Evolutionary conservation across 1,140 invertebrate genomes (phyloP).

Genomic region (Tachypleus tridentatus): DNA sequence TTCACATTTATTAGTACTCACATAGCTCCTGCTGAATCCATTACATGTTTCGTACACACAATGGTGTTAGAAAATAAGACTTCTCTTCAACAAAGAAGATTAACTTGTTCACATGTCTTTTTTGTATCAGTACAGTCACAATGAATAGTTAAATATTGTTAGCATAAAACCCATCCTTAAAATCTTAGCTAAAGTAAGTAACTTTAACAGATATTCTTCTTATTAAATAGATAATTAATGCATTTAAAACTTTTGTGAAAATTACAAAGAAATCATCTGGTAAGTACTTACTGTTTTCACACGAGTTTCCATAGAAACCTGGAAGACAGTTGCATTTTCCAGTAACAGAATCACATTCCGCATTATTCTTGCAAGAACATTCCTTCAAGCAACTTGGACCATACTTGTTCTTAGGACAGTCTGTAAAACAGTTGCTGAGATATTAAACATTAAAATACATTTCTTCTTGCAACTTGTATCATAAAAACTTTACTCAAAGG

Average conservation of each 20-base stretch:
- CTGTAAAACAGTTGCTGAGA: neutral
- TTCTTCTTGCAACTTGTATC: neutral
- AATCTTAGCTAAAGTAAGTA: constrained; percentile 49
- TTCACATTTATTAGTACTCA: too few relatives aligned
- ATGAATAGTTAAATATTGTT: too few relatives aligned
- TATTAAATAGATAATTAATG: neutral
- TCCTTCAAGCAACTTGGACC: constrained; percentile 65
- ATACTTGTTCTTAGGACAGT: constrained; percentile 60
- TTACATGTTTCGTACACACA: too few relatives aligned
- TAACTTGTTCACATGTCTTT: too few relatives aligned
- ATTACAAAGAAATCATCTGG: constrained; percentile 22
- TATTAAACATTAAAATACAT: neutral
- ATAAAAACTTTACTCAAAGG: constrained; percentile 10
- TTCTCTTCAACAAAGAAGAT: too few relatives aligned
- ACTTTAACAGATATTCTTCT: neutral
- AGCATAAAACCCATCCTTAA: constrained; percentile 47
- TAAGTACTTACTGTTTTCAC: constrained; percentile 14
- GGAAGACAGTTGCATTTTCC: constrained; percentile 47
- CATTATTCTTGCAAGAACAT: constrained; percentile 86
- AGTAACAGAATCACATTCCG: constrained; percentile 59
- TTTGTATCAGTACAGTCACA: too few relatives aligned
- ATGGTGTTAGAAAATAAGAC: too few relatives aligned
- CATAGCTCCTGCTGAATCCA: too few relatives aligned
- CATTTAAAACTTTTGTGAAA: constrained; percentile 39
- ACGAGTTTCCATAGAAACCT: constrained; percentile 15